These are phyloP conservation scores for Caradrina clavipalpis DNA, from an alignment of 2,888 invertebrate genomes.

Conservation along the genomic window DNA sequence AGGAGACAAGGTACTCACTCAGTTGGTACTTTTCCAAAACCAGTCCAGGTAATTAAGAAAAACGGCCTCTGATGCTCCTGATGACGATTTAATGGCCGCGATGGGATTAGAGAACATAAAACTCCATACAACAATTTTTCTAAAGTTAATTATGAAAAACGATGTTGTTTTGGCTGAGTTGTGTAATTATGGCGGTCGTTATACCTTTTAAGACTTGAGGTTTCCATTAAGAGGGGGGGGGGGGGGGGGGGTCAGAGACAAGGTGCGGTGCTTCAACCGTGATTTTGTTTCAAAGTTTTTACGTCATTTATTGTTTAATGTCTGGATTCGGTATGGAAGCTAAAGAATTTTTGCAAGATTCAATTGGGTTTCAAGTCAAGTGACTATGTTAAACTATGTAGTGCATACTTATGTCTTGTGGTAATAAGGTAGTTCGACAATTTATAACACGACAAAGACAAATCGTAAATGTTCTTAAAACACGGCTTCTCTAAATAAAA, in stretches of 20 bases:
- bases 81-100: slow-evolving; percentile 49
- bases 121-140: slow-evolving; percentile 35
- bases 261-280: slow-evolving; percentile 1
- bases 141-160: slow-evolving; percentile 49
- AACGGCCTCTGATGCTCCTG: slow-evolving; percentile 16
- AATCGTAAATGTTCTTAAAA: too few relatives aligned
- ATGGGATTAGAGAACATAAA: slow-evolving; percentile 47
- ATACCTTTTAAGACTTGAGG: slow-evolving; percentile 34
- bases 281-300: slow-evolving; percentile 2
- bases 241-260: slow-evolving; percentile 3
- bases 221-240: slow-evolving; percentile 16
- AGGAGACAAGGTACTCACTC: neutral
- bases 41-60: slow-evolving; percentile 42
- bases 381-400: too few relatives aligned
- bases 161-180: slow-evolving; percentile 39
- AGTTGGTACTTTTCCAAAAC: slow-evolving; percentile 21
- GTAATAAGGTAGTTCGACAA: too few relatives aligned
- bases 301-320: neutral
- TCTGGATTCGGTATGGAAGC: neutral
- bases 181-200: slow-evolving; percentile 36
- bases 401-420: too few relatives aligned
- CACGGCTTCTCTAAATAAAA: too few relatives aligned
- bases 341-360: too few relatives aligned
- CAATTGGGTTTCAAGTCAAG: too few relatives aligned
- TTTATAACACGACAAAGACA: too few relatives aligned